A percentile compares a stretch with the other conserved stretches of the same genome.
Evolutionary conservation across 2,797 vertebrate species (phyloP).

Genomic region (Streptopelia turtur): DNA sequence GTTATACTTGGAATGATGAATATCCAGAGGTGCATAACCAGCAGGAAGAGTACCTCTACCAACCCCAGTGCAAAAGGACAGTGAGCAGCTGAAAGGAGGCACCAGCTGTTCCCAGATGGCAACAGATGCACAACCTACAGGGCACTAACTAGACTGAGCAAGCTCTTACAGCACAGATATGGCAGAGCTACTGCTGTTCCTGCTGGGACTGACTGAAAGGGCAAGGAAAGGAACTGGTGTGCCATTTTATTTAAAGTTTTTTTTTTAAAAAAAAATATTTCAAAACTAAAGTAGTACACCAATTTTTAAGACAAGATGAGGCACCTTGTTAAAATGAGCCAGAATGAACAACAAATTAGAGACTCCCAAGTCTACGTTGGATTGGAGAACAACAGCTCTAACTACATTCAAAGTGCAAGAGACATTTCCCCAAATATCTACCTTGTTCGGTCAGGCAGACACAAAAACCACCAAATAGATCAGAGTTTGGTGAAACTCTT

Average conservation of each 20-base stretch:
- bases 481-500: neutral
- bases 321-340: neutral
- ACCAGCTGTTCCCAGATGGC: neutral
- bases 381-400: neutral
- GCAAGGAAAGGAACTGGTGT: neutral
- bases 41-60: neutral
- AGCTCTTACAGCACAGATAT: neutral
- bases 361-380: neutral
- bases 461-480: neutral
- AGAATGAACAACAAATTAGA: neutral
- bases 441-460: neutral
- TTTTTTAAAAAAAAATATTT: neutral
- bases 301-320: neutral
- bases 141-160: neutral
- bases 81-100: neutral
- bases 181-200: neutral
- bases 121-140: neutral
- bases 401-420: neutral
- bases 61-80: neutral
- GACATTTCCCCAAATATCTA: neutral
- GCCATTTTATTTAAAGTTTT: neutral
- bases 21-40: neutral
- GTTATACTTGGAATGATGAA: neutral
- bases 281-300: neutral
- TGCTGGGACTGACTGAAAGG: neutral